Evolutionary conservation across 2,797 vertebrate species (phyloP), one percentile per base, ranked within the genome.

Genomic region (Neostethus bicornis): DNA sequence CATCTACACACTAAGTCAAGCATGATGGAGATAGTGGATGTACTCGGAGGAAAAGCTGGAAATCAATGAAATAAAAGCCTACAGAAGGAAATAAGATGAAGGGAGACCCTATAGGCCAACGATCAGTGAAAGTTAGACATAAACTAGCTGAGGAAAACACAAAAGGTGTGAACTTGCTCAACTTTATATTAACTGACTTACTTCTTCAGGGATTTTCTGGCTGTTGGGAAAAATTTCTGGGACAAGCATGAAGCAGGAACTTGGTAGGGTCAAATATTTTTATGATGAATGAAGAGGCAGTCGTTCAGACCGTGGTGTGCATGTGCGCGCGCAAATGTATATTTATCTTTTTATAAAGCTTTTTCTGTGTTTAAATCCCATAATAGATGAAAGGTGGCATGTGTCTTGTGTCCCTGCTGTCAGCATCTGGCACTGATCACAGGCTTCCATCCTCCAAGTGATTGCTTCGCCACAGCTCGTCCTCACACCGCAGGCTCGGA

Each of bases 11-110:
- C 78, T 48, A 79, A 87, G 72, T 78, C 71, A 79, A 83, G 80
- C 78, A 66, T 84, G 81, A 73, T 73, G 29, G 60, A 87, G 83
- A 88, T 85, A 73, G 73, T 42, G 51, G 55, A 66, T 68, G 77
- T 76, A 80, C 53, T 63, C 60, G 60, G 51, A 3, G 5, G 58
- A 84, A 73, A 66, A 71, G 29, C 29, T 43, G 51, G 73, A 85
- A 87, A 86, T 80, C 73, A 73, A 74, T 82, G 68, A 61, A 74
- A 76, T 71, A 61, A 59, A 73, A 73, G 42, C 68, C 72, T 51
- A 53, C 24, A 56, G 58, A 63, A 47, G 64, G 52, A 51, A 51
- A 61, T 31, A 45, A 39, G 39, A 26, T 63, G 23, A 32, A 52
- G 49, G 14, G 38, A 42, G 65, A 53, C 53, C 57, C 63, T 31